Base-by-base conservation (phyloP, 2,888 invertebrate genomes). In the Synergus japonicus region DNA sequence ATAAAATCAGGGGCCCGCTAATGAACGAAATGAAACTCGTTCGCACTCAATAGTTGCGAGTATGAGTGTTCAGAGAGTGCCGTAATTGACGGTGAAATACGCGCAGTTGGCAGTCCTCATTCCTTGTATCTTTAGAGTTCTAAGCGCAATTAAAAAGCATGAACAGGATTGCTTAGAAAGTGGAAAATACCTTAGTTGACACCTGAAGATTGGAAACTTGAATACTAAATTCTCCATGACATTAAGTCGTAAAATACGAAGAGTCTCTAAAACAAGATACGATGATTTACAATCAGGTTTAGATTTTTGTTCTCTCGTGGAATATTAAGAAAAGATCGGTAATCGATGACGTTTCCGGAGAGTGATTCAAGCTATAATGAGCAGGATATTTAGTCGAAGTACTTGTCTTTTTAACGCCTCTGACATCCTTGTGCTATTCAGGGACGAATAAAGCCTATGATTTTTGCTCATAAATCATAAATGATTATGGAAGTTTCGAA, bases 21-120 rank as follows among this genome's bases (percentile, higher is more conserved):
- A 90, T 88, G 88, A 90, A 90, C 88, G 82, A 86, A 89, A 88
- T 87, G 83, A 85, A 87, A 89, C 87, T 87, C 86, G 86, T 89
- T 88, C 87, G 88, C 88, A 82, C 84, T 82, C 83, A 78, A 81
- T 84, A 80, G 79, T 77, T 78, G 81, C 78, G 78, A 83, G 77
- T 79, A 83, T 82, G 83, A 82, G 83, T 81, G 78, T 81, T 80
- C 83, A 60, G 81, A 81, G 64, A 82, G 82, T 64, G 78, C 83
- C 77, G 84, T 88, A 89, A 89, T 87, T 89, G 87, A 87, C 87
- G 86, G 79, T 85, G 85, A 86, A 85, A 86, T 85, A 84, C 84
- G 83, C 83, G 83, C 82, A 76, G 82, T 79, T 76, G 78, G 79
- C 80, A 79, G 83, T 81, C 83, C 73, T 79, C 80, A 81, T 86